A percentile compares a stretch with the other conserved stretches of the same genome.
phyloP scores from a whole-genome alignment of 2,888 invertebrate genomes.

The Noctua janthe region DNA sequence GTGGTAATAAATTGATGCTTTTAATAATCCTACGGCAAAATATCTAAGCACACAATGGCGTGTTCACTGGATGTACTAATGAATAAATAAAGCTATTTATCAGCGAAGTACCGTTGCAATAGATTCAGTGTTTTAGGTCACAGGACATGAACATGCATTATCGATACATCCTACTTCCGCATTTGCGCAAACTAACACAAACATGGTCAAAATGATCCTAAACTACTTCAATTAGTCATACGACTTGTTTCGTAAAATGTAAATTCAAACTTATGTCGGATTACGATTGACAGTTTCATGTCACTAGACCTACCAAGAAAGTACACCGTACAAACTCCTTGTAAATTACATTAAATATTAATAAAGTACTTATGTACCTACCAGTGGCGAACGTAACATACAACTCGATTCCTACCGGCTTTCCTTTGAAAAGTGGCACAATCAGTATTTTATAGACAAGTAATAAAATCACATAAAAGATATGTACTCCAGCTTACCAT shows the following conservation, averaged over 20 bases:
- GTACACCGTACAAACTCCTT: neutral
- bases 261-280: slow-evolving; percentile 44
- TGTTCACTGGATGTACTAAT: slow-evolving; percentile 37
- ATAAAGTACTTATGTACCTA: neutral
- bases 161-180: slow-evolving; percentile 64
- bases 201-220: slow-evolving; percentile 52
- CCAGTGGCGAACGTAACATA: no score
- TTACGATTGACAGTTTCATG: slow-evolving; percentile 55
- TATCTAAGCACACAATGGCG: slow-evolving; percentile 29
- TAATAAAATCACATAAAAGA: no score
- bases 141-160: slow-evolving; percentile 67
- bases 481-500: no score
- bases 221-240: slow-evolving; percentile 62
- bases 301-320: slow-evolving; percentile 28
- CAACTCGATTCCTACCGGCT: no score
- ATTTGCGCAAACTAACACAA: slow-evolving; percentile 59
- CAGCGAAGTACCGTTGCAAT: slow-evolving; percentile 67
- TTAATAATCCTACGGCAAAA: slow-evolving; percentile 51
- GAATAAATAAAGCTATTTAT: slow-evolving; percentile 59
- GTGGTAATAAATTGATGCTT: slow-evolving; percentile 42
- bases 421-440: no score
- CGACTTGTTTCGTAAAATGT: slow-evolving; percentile 47
- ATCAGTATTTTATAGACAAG: no score
- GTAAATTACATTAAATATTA: slow-evolving; percentile 10
- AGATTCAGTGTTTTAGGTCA: slow-evolving; percentile 71